These are phyloP conservation scores for Acronicta aceris DNA, from an alignment of 2,888 invertebrate genomes.

Conservation along the genomic window DNA sequence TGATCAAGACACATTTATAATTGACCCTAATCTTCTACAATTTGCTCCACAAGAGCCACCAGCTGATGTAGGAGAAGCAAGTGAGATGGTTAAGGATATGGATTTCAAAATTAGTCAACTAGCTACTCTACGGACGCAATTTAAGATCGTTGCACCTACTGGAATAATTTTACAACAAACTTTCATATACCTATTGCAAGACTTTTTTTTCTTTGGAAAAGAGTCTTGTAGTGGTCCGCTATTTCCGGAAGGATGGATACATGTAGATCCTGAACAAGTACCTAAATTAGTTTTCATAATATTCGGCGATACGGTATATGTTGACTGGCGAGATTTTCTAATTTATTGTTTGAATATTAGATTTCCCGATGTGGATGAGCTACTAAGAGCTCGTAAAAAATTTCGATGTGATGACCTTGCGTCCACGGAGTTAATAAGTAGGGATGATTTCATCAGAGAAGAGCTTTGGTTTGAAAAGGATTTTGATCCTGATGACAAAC, in stretches of 20 bases:
- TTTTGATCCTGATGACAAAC: slow-evolving; percentile 66
- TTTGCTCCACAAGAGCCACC: slow-evolving; percentile 64
- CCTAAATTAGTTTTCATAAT: slow-evolving; percentile 79
- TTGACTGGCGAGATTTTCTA: slow-evolving; percentile 92
- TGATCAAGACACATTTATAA: slow-evolving; percentile 84
- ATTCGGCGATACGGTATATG: slow-evolving; percentile 87
- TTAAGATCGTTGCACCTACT: slow-evolving; percentile 81
- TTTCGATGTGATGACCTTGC: slow-evolving; percentile 84
- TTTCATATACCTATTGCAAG: slow-evolving; percentile 87
- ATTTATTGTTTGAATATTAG: slow-evolving; percentile 89
- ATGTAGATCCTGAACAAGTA: slow-evolving; percentile 79
- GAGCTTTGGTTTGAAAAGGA: slow-evolving; percentile 81
- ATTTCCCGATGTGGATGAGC: slow-evolving; percentile 87
- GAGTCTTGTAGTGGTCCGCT: slow-evolving; percentile 77
- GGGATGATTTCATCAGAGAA: slow-evolving; percentile 72
- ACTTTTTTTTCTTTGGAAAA: slow-evolving; percentile 84
- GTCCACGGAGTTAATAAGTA: slow-evolving; percentile 74
- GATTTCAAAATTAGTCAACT: slow-evolving; percentile 80
- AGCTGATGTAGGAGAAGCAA: slow-evolving; percentile 52
- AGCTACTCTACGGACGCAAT: slow-evolving; percentile 72
- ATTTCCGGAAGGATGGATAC: slow-evolving; percentile 79
- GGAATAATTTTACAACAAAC: slow-evolving; percentile 82
- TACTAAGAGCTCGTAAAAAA: slow-evolving; percentile 82
- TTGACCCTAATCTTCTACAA: slow-evolving; percentile 82
- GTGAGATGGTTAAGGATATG: slow-evolving; percentile 63